These are phyloP conservation scores for Zaprionus camerounensis DNA, from an alignment of 1,140 invertebrate species.

Conservation along the genomic window DNA sequence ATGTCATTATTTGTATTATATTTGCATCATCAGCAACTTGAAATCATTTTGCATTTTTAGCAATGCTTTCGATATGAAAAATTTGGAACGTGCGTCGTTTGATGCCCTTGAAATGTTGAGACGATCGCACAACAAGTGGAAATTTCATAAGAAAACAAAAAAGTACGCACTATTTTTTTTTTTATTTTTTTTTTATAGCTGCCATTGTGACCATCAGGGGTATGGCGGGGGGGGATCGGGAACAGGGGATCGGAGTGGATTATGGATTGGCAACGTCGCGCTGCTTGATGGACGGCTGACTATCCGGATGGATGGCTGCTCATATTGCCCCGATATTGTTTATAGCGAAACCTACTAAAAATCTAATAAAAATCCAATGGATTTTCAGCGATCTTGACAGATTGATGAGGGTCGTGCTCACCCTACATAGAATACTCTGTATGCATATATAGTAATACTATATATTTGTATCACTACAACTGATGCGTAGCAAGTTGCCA, in stretches of 20 bases:
- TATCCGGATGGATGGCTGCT: not conserved
- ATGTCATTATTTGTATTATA: not conserved
- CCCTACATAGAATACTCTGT: not conserved
- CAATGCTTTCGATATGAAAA: not conserved
- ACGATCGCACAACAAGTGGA: conserved; percentile 42
- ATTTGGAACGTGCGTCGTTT: conserved; percentile 3
- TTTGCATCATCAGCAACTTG: not conserved
- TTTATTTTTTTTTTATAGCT: conserved; percentile 13
- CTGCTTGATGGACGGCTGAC: conserved; percentile 22
- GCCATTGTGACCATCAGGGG: conserved; percentile 15
- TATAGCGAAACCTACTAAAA: conserved; percentile 27
- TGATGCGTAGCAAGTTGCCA: conserved; percentile 5
- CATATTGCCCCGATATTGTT: conserved; percentile 19
- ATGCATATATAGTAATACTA: not conserved
- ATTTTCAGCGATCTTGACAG: conserved; percentile 42
- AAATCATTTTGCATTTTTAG: conserved; percentile 11
- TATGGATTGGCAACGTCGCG: conserved; percentile 4
- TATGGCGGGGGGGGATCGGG: not conserved
- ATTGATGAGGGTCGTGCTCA: conserved; percentile 37
- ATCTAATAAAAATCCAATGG: conserved; percentile 21
- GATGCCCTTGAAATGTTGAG: conserved; percentile 26
- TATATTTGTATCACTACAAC: not conserved
- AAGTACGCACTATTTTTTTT: conserved; percentile 25
- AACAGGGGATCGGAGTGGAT: not conserved
- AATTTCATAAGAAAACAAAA: conserved; percentile 33